phyloP scores from a whole-genome alignment of 1,140 invertebrate species.

The Dendroctonus ponderosae region DNA sequence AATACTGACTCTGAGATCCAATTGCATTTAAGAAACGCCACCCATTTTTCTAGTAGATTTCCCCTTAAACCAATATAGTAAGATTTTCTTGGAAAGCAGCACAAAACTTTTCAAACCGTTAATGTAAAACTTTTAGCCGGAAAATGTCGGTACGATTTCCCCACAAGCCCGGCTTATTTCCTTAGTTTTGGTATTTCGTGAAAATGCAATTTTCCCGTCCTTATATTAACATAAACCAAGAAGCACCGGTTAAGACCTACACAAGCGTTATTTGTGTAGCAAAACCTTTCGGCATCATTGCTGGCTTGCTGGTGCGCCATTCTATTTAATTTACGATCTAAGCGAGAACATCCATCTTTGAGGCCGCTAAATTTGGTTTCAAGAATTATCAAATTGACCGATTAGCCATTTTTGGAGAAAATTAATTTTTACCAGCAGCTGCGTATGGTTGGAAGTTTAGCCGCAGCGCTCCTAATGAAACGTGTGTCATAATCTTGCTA shows the following conservation, averaged over 20 bases:
- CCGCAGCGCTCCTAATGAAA: too few species aligned
- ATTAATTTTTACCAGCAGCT: background rate
- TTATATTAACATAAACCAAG: slow-evolving; percentile 27
- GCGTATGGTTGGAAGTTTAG: too few species aligned
- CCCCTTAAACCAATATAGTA: too few species aligned
- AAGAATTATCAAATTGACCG: slow-evolving; percentile 1
- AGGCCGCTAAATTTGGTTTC: slow-evolving; percentile 8
- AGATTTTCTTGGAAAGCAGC: too few species aligned
- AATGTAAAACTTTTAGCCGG: slow-evolving; percentile 5
- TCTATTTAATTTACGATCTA: slow-evolving; percentile 19
- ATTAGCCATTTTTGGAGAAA: background rate
- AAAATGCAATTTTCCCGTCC: slow-evolving; percentile 27
- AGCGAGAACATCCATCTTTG: slow-evolving; percentile 18
- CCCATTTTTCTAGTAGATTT: too few species aligned
- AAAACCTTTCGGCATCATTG: slow-evolving; percentile 24
- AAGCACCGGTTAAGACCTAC: slow-evolving; percentile 21
- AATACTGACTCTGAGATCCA: too few species aligned
- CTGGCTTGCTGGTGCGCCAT: slow-evolving; percentile 21
- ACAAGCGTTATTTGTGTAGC: slow-evolving; percentile 26
- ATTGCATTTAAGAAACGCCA: too few species aligned
- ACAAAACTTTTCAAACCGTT: slow-evolving; percentile 3
- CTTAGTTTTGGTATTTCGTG: slow-evolving; percentile 14
- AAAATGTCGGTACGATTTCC: slow-evolving; percentile 7
- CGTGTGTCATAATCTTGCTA: too few species aligned
- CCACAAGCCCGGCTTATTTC: slow-evolving; percentile 14